Evolutionary conservation across 2,113 vertebrate genomes (phyloP).

Genomic region (Cinclus cinclus): DNA sequence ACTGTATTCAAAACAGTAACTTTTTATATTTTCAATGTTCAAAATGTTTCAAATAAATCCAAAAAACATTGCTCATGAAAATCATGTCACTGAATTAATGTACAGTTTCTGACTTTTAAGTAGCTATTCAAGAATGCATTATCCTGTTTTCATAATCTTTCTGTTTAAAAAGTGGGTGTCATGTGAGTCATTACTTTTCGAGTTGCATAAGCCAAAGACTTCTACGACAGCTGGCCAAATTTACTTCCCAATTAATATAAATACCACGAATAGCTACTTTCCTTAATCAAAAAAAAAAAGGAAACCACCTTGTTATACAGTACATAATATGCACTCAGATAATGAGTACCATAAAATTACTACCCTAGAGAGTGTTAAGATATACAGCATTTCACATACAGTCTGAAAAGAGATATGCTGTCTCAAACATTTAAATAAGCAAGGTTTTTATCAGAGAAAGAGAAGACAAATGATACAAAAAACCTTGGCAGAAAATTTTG

Average conservation of each 20-base stretch:
- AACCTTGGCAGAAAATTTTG: neutral
- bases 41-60: neutral
- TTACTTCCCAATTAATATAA: constrained; percentile 10
- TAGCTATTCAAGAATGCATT: constrained; percentile 5
- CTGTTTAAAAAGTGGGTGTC: constrained; percentile 31
- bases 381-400: neutral
- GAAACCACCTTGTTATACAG: neutral
- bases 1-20: neutral
- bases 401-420: neutral
- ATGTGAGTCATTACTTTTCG: constrained; percentile 33
- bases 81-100: neutral
- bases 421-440: neutral
- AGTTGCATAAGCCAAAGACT: constrained; percentile 6
- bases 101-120: constrained; percentile 18
- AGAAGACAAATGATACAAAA: neutral
- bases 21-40: neutral
- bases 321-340: neutral
- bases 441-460: neutral
- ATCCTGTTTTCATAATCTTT: constrained; percentile 7
- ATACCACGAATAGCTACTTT: neutral
- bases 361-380: neutral
- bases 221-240: neutral
- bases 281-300: neutral
- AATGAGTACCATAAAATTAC: neutral
- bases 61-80: neutral